phyloP scores from a whole-genome alignment of 1,140 invertebrate genomes.

The Cyclargus thomasi region DNA sequence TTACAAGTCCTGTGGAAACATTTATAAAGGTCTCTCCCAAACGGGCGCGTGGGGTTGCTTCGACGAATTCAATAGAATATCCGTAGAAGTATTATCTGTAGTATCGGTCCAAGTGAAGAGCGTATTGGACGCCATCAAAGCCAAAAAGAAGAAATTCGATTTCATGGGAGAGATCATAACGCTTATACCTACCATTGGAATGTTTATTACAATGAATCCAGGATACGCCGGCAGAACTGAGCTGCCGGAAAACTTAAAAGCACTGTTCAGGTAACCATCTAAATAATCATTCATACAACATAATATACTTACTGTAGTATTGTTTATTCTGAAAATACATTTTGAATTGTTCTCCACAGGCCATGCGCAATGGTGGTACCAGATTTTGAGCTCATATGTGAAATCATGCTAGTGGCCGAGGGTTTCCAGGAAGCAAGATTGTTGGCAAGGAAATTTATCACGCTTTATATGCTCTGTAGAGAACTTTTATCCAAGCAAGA shows the following conservation, averaged over 20 bases:
- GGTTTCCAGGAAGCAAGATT: constrained; percentile 92
- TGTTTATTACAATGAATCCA: constrained; percentile 98
- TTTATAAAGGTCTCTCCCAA: constrained; percentile 91
- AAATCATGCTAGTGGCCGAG: constrained; percentile 95
- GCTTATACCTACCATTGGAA: constrained; percentile 87
- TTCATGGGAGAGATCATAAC: constrained; percentile 89
- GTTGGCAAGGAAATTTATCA: constrained; percentile 93
- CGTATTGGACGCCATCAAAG: constrained; percentile 90
- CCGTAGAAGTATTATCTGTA: constrained; percentile 55
- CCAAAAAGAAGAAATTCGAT: constrained; percentile 85
- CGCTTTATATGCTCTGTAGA: constrained; percentile 90
- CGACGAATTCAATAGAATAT: constrained; percentile 96
- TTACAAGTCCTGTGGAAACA: constrained; percentile 94
- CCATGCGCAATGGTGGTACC: constrained; percentile 97
- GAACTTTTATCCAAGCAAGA: constrained; percentile 94
- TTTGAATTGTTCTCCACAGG: constrained; percentile 55
- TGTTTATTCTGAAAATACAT: no score
- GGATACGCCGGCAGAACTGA: constrained; percentile 91
- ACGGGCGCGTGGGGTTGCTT: constrained; percentile 97
- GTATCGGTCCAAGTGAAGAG: constrained; percentile 75
- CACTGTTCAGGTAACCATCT: constrained; percentile 75
- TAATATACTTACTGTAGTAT: no score
- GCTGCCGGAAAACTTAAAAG: constrained; percentile 88
- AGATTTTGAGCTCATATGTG: constrained; percentile 94
- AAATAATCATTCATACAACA: background rate